phyloP scores from a whole-genome alignment of 2,888 invertebrate species.

The Nasonia oneida region DNA sequence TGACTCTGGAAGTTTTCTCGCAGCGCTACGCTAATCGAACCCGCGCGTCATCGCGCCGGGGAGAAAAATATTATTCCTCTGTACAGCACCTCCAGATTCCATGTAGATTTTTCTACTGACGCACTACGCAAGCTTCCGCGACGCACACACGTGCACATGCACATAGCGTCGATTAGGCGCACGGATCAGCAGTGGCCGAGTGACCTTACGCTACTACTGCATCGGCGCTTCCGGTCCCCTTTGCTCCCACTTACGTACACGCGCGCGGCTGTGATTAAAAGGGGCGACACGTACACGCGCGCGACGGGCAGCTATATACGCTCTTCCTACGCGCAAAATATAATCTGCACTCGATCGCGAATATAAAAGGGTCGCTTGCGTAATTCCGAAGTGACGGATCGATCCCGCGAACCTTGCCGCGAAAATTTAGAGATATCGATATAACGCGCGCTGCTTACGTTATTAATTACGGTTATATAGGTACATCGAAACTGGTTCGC shows the following conservation, averaged over 20 bases:
- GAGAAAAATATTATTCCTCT: too few relatives aligned
- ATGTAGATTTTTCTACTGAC: background rate
- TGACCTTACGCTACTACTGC: slow-evolving; percentile 28
- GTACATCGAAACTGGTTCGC: background rate
- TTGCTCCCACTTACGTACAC: slow-evolving; percentile 2
- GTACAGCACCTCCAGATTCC: background rate
- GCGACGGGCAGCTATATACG: background rate
- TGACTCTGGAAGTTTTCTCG: too few relatives aligned
- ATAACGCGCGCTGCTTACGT: background rate
- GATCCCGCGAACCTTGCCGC: too few relatives aligned
- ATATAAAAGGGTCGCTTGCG: background rate
- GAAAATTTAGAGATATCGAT: background rate
- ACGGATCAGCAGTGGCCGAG: slow-evolving; percentile 23
- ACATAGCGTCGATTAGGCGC: background rate
- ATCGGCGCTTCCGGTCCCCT: slow-evolving; percentile 51
- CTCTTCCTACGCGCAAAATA: background rate
- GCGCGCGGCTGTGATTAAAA: slow-evolving; percentile 30
- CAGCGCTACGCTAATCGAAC: too few relatives aligned
- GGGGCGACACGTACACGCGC: background rate
- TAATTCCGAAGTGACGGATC: background rate
- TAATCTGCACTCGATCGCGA: background rate
- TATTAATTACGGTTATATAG: background rate
- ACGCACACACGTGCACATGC: too few relatives aligned
- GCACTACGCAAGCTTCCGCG: background rate
- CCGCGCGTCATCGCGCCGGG: too few relatives aligned